Base-by-base conservation (phyloP, 1,140 invertebrate genomes). In the Archivesica marissinica region DNA sequence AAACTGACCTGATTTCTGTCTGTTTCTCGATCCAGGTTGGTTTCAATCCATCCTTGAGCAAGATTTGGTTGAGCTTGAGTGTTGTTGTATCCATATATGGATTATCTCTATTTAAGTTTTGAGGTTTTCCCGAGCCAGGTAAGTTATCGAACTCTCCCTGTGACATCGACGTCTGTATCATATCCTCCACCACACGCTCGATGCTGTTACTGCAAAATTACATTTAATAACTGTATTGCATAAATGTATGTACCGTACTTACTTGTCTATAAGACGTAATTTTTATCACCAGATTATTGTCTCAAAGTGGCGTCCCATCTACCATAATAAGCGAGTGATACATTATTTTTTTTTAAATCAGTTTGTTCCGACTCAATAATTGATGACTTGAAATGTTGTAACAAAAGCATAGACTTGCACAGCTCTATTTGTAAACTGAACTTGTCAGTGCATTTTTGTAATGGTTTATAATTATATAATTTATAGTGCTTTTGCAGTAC, bases 81-180 rank as follows among this genome's bases (percentile, higher is more conserved):
- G 97, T 98, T 13, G 96, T 96, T 93, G 96, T 96, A 94, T 98
- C 97, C 15, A 98, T 96, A 93, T 97, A 97, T 9, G 97, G 97
- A 95, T 97, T 98, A 76, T 94, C 93, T 86, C 95, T 95, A 79
- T 96, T 61, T 56, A 85, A 95, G 68, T 95, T 93, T 1, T 98
- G 93, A 0, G 97, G 97, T 93, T 98, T 98, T 44, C 97, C 97
- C 79, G 30, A 95, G 2, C 97, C 97, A 68, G 95, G 95, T 7
- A 98, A 92, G 94, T 98, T 97, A 86, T 96, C 96, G 92, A 98
- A 98, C 90, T 98, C 97, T 0, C 97, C 97, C 92, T 96, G 96
- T 3, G 96, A 96, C 95, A 98, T 98, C 1, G 97, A 96, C 90
- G 98, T 97, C 89, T 97, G 97, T 85, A 98, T 98, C 72, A 98